phyloP scores from a whole-genome alignment of 2,797 vertebrate genomes.

The Esox masquinongy region DNA sequence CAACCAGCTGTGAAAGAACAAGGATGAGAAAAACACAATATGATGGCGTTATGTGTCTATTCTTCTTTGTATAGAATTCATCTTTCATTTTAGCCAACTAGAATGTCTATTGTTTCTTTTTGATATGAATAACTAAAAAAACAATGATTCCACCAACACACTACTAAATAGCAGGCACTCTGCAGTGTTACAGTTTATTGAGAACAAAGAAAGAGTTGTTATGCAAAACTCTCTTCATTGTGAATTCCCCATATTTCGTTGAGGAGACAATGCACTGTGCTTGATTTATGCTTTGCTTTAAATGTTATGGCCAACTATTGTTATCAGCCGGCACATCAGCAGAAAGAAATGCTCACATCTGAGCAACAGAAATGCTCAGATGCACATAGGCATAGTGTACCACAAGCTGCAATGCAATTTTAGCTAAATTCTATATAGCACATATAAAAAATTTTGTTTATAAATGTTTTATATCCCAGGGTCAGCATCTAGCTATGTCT shows the following conservation, averaged over 20 bases:
- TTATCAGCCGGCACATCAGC: not conserved
- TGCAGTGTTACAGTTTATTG: not conserved
- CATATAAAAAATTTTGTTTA: too few species aligned
- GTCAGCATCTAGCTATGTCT: not conserved
- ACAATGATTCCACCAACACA: not conserved
- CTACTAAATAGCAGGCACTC: not conserved
- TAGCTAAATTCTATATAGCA: too few species aligned
- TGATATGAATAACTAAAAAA: not conserved
- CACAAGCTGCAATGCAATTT: not conserved
- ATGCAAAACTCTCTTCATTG: not conserved
- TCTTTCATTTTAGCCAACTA: not conserved
- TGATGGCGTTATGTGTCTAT: not conserved
- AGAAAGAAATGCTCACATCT: not conserved
- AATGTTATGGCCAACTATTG: not conserved
- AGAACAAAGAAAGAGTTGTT: not conserved
- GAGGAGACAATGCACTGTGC: not conserved
- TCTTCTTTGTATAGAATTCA: not conserved
- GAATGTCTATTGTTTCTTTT: not conserved
- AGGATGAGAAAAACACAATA: conserved; percentile 9
- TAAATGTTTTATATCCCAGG: too few species aligned
- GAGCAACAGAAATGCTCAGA: conserved; percentile 27
- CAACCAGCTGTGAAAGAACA: conserved; percentile 77
- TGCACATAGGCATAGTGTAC: conserved; percentile 29
- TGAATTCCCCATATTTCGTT: not conserved
- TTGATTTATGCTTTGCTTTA: not conserved